phyloP scores from a whole-genome alignment of 2,113 vertebrate genomes.

The Propithecus coquereli region DNA sequence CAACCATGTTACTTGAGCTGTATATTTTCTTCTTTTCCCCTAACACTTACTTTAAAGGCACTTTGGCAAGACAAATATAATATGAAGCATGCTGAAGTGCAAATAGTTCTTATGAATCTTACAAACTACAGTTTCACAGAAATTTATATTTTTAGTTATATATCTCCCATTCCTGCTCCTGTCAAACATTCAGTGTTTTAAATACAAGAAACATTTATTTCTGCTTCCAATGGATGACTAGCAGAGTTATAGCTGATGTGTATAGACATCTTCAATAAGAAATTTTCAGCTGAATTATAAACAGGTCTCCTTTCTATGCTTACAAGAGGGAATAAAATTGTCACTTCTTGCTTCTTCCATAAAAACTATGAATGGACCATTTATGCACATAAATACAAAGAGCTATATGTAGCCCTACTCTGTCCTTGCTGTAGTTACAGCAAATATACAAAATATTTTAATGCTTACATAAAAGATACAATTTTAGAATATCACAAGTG shows the following conservation, averaged over 20 bases:
- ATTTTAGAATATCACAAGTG: neutral
- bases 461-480: neutral
- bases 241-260: neutral
- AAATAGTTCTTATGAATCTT: neutral
- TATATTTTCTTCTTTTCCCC: neutral
- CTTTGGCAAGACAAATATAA: neutral
- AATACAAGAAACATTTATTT: neutral
- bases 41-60: neutral
- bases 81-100: neutral
- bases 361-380: neutral
- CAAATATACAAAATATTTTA: neutral
- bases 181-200: neutral
- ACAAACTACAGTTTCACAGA: neutral
- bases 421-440: neutral
- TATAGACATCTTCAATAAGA: neutral
- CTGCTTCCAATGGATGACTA: neutral
- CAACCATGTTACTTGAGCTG: neutral
- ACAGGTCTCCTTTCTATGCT: neutral
- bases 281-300: neutral
- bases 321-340: neutral
- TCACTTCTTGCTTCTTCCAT: neutral
- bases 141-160: neutral
- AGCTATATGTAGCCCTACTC: neutral
- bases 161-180: neutral
- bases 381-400: neutral